phyloP scores from a whole-genome alignment of 2,113 vertebrate species.

The Engraulis encrasicolus region DNA sequence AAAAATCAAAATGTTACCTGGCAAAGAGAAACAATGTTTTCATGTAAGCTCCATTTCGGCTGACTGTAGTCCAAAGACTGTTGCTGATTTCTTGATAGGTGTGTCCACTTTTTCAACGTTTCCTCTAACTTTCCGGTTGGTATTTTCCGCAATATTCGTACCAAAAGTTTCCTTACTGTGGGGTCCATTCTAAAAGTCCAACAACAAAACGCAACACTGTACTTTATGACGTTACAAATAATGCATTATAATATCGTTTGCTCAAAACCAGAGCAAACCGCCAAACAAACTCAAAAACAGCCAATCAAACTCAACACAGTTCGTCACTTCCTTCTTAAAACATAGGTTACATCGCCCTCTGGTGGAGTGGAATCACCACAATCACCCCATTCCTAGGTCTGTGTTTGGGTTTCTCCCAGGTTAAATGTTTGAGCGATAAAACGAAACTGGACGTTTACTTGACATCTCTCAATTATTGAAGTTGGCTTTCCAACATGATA shows the following conservation, averaged over 20 bases:
- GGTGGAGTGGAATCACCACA: neutral
- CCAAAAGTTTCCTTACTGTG: conserved; percentile 69
- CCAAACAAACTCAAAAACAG: conserved; percentile 9
- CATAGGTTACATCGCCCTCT: neutral
- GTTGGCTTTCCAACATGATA: too few species aligned
- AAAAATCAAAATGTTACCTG: conserved; percentile 69
- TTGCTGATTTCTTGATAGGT: conserved; percentile 74
- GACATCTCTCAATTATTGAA: too few species aligned
- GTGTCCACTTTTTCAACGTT: conserved; percentile 80
- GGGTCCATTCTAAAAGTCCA: conserved; percentile 74
- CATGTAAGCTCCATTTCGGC: conserved; percentile 73
- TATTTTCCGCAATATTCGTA: conserved; percentile 78
- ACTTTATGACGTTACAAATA: neutral
- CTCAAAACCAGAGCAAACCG: neutral
- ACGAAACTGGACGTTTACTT: too few species aligned
- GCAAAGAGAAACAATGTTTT: conserved; percentile 74
- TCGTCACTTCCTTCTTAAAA: neutral
- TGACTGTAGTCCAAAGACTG: conserved; percentile 71
- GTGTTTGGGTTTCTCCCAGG: neutral
- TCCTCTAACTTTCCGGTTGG: conserved; percentile 65
- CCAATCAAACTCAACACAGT: neutral
- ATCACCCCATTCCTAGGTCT: neutral
- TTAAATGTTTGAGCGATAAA: too few species aligned
- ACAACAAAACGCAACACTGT: neutral
- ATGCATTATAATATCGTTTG: neutral